A percentile compares a stretch with the other conserved stretches of the same genome.
phyloP scores from a whole-genome alignment of 2,797 vertebrate genomes.

The Petrocephalus schoutedeni region DNA sequence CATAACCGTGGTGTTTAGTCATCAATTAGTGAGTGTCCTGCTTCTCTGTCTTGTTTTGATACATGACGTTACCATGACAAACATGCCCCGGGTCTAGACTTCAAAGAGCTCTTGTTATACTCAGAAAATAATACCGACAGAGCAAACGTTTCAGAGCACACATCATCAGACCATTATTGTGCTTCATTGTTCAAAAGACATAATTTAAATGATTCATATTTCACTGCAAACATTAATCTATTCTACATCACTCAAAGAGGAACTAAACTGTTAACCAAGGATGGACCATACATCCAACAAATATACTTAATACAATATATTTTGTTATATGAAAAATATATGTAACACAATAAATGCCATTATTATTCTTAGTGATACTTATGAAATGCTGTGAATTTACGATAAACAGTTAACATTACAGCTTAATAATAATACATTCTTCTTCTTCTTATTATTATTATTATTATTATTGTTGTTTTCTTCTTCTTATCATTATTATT shows the following conservation, averaged over 20 bases:
- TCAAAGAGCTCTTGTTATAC: slow-evolving; percentile 72
- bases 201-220: slow-evolving; percentile 11
- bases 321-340: not conserved
- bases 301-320: not conserved
- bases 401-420: not conserved
- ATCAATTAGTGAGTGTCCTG: slow-evolving; percentile 75
- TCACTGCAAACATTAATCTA: not conserved
- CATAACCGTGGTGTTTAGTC: slow-evolving; percentile 63
- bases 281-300: not conserved
- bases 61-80: slow-evolving; percentile 63
- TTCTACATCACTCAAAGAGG: not conserved
- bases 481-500: not conserved
- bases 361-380: not conserved
- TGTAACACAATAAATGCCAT: not conserved
- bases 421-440: not conserved
- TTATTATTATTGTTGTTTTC: not conserved
- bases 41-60: slow-evolving; percentile 62
- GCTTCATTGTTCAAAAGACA: slow-evolving; percentile 1
- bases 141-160: slow-evolving; percentile 47
- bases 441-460: not conserved
- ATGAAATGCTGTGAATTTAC: not conserved
- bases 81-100: slow-evolving; percentile 60
- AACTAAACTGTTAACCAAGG: not conserved
- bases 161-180: slow-evolving; percentile 23
- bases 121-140: slow-evolving; percentile 59